Evolutionary conservation across 2,113 vertebrate genomes (phyloP).

Genomic region (Neomonachus schauinslandi): DNA sequence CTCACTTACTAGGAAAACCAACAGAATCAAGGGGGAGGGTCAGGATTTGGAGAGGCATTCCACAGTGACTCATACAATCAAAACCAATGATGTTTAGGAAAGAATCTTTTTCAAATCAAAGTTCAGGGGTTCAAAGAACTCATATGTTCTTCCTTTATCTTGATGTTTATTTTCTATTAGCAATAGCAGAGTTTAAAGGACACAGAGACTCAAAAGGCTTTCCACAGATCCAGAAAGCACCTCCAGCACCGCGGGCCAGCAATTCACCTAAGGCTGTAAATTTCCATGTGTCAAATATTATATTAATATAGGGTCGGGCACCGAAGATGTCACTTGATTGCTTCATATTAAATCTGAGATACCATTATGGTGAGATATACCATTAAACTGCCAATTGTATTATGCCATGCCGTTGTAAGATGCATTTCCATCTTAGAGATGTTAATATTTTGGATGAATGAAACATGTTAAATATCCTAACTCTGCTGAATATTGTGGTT

Average conservation of each 20-base stretch:
- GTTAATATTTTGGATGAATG: not conserved
- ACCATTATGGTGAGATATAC: not conserved
- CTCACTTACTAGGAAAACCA: not conserved
- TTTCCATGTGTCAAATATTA: not conserved
- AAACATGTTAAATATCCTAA: not conserved
- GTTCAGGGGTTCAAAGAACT: constrained; percentile 10
- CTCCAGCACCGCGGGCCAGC: not conserved
- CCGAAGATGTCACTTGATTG: not conserved
- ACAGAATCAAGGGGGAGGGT: fast-evolving
- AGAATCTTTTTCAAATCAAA: not conserved
- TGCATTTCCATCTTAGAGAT: not conserved
- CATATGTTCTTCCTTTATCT: not conserved
- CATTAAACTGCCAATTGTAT: not conserved
- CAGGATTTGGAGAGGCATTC: not conserved
- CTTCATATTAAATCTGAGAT: not conserved
- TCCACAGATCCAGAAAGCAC: not conserved
- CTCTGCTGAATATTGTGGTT: not conserved
- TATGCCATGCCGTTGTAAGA: not conserved
- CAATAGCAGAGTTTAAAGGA: not conserved
- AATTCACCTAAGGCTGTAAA: not conserved
- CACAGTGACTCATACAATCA: not conserved
- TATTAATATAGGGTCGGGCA: not conserved
- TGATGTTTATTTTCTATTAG: not conserved
- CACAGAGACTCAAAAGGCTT: not conserved
- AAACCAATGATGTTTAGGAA: not conserved